These are phyloP conservation scores for Gymnocephalus cernua DNA, from an alignment of 2,113 vertebrate species.

Conservation along the genomic window DNA sequence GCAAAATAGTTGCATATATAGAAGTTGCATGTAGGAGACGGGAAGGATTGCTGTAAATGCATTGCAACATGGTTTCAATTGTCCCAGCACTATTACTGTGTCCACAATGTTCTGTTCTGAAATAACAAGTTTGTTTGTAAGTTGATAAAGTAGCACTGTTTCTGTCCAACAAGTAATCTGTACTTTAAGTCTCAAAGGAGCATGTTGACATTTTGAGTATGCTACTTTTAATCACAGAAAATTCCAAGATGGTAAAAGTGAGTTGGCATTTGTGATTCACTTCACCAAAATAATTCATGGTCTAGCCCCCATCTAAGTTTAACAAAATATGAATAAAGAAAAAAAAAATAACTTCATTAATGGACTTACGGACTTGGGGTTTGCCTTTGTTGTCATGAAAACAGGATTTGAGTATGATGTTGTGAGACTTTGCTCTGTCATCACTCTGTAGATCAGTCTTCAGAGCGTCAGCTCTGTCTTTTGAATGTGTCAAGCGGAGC, in stretches of 20 bases:
- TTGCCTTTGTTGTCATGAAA: not conserved
- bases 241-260: not conserved
- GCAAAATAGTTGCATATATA: not conserved
- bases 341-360: too few species aligned
- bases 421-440: not conserved
- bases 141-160: not conserved
- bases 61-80: not conserved
- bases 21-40: not conserved
- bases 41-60: not conserved
- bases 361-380: not conserved
- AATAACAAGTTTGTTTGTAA: not conserved
- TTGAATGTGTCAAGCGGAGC: not conserved
- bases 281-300: not conserved
- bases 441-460: not conserved
- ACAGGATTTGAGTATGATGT: not conserved
- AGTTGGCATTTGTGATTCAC: not conserved
- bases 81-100: too few species aligned
- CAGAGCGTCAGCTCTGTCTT: not conserved
- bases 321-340: not conserved
- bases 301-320: not conserved
- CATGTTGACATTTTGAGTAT: not conserved
- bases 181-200: not conserved
- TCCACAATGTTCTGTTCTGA: not conserved
- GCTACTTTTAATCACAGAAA: not conserved
- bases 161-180: not conserved